Percentiles rank a stretch among this genome's conserved stretches.
Evolutionary conservation across 2,888 invertebrate species (phyloP).

Genomic region (Galerucella calmariensis): DNA sequence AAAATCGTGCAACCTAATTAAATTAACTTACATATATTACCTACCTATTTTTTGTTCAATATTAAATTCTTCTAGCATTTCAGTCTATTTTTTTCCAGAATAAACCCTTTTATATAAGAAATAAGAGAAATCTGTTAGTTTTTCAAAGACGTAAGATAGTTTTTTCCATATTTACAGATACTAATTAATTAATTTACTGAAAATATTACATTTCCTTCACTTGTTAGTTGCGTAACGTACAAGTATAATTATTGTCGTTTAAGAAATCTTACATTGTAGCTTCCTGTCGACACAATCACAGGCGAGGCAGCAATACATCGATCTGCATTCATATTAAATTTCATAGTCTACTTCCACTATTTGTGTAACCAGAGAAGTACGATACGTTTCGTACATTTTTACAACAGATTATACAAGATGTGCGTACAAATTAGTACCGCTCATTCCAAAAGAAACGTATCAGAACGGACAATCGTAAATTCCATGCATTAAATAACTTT

Average conservation of each 20-base stretch:
- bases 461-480: not conserved
- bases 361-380: conserved; percentile 1
- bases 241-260: conserved; percentile 1
- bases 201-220: not conserved
- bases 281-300: conserved; percentile 6
- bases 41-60: too few species aligned
- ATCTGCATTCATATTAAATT: not conserved
- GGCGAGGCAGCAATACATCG: not conserved
- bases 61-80: too few species aligned
- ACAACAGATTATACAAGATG: conserved; percentile 5
- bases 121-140: not conserved
- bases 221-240: not conserved
- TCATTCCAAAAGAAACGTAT: not conserved
- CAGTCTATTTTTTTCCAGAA: too few species aligned
- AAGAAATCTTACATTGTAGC: conserved; percentile 5
- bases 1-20: too few species aligned
- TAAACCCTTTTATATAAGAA: too few species aligned
- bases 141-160: not conserved
- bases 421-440: not conserved
- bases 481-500: not conserved
- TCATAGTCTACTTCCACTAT: conserved; percentile 6
- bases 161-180: not conserved
- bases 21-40: too few species aligned
- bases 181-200: not conserved
- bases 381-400: conserved; percentile 3